Base-by-base conservation (phyloP, 2,113 vertebrate genomes). In the Pterophyllum scalare region DNA sequence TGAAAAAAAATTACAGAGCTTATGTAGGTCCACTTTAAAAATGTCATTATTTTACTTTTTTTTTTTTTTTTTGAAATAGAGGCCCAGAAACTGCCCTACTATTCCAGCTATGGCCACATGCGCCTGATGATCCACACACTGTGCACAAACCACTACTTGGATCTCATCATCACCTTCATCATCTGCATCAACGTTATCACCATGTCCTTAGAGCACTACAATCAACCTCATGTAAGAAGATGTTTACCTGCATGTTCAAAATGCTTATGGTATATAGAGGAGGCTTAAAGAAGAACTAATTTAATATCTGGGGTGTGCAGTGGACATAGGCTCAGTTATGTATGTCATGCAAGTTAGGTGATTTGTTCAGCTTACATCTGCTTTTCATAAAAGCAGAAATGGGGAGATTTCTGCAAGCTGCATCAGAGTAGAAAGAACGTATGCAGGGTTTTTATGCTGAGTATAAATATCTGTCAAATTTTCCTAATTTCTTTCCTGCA, bases 151-250 rank as follows among this genome's bases (percentile, higher is more conserved):
- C 98, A 98, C 96, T 98, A 99, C 93, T 94, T 99, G 96, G 98
- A 99, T 95, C 97, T 99, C 95, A 99, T 98, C 94, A 99, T 99
- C 96, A 99, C 98, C 93, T 97, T 98, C 95, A 97, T 98, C 95
- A 99, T 99, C 96, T 98, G 97, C 93, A 97, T 99, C 96, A 99
- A 99, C 0, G 98, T 99, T 87, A 97, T 99, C 94, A 99, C 98
- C 86, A 99, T 99, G 98, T 99, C 98, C 79, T 94, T 99, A 95
- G 98, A 99, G 94, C 98, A 99, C 96, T 99, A 97, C 96, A 97
- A 97, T 88, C 98, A 99, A 59, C 98, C 98, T 85, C 96, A 93
- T 89, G 98, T 99, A 96, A 98, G 92, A 95, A 98, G 92, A 17
- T 35, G 33, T 46, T 85, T 20, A 58, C 26, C 52, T 75, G 35